A percentile compares a stretch with the other conserved stretches of the same genome.
Conservation (phyloP, 2,113 vertebrate species). For the Eurypyga helias region DNA sequence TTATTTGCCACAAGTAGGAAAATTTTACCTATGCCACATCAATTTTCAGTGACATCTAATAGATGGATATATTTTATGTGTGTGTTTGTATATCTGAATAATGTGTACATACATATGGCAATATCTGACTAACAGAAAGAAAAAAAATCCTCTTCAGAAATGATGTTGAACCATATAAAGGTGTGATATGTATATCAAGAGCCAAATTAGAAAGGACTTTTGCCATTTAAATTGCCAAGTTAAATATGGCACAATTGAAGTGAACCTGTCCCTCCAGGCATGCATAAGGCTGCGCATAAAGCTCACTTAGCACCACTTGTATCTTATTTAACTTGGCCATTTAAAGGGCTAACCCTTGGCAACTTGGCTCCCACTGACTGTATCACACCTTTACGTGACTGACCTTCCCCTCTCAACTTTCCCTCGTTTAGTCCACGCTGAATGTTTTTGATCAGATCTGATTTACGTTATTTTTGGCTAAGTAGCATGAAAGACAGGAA, state of each 20-base stretch:
- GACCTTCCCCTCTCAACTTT: conserved; percentile 49
- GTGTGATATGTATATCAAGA: conserved; percentile 58
- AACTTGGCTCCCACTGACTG: conserved; percentile 61
- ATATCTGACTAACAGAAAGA: conserved; percentile 59
- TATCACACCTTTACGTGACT: conserved; percentile 71
- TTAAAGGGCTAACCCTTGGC: conserved; percentile 49
- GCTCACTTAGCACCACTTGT: conserved; percentile 57
- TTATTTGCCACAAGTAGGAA: not conserved
- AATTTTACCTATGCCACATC: not conserved
- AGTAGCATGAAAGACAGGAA: conserved; percentile 58
- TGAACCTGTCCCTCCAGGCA: conserved; percentile 58
- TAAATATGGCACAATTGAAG: conserved; percentile 66
- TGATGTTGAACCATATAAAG: conserved; percentile 57
- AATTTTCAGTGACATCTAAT: not conserved
- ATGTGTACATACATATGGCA: conserved; percentile 9
- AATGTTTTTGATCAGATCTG: conserved; percentile 42
- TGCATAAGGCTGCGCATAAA: conserved; percentile 47
- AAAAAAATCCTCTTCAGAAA: conserved; percentile 55
- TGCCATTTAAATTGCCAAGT: conserved; percentile 70
- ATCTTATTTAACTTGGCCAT: conserved; percentile 75
- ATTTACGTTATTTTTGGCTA: conserved; percentile 52
- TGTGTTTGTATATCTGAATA: not conserved
- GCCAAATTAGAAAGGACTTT: conserved; percentile 71
- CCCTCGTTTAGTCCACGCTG: not conserved
- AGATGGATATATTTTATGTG: not conserved